Base-by-base conservation (phyloP, 2,797 vertebrate species). In the Melanotaenia pygmaea region DNA sequence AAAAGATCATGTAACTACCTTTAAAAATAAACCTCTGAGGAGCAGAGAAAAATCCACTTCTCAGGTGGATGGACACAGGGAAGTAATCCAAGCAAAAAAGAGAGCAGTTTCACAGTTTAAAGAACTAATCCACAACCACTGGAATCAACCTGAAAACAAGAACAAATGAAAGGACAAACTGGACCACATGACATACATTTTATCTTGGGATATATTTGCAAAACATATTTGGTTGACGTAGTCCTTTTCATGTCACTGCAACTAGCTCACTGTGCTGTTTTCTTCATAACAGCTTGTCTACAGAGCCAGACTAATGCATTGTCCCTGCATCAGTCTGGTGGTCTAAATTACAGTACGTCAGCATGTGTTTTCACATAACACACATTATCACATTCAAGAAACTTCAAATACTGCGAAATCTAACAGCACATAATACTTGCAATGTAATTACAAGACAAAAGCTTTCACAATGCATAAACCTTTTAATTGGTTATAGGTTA, bases 281-380 rank as follows among this genome's bases (percentile, higher is more conserved):
- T 32, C 28, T 24, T 22, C 22, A 28, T 35, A 58, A 59, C n/a
- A 43, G 11, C n/a, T 40, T 22, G 12, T 26, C 30, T 11, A 3
- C 18, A 5, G 2, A 20, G 26, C 26, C 22, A 65, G 32, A 57
- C 32, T 35, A 26, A 65, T 34, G 38, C n/a, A n/a, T 20, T 24
- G 1, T 67, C n/a, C 32, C 8, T 45, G 1, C 32, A 62, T 59
- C 54, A 57, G 45, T 56, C 37, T 22, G 13, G 35, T 1, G 7
- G 37, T 60, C 24, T 45, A 12, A 61, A 16, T 67, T 34, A 28
- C 69, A 26, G 32, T 35, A 56, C 22, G 20, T 32, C 47, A 53
- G 28, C 8, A 50, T 79, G 62, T 77, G 58, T 72, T 86, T 72
- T 35, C 32, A 76, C 74, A 78, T 61, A 43, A 64, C 50, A 61